phyloP scores from a whole-genome alignment of 2,888 invertebrate genomes.

The Melanchra persicariae region DNA sequence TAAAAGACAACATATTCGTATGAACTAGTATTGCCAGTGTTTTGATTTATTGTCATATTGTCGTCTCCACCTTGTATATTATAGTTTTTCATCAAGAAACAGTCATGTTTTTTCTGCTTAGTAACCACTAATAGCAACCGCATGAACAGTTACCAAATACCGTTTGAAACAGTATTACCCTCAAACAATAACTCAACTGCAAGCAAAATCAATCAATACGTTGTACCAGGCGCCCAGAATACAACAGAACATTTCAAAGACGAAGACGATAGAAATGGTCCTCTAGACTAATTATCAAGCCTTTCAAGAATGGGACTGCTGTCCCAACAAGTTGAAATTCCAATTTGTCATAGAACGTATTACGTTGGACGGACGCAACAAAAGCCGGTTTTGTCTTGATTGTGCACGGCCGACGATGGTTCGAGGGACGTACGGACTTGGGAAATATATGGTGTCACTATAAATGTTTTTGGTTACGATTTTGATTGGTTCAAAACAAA shows the following conservation, averaged over 20 bases:
- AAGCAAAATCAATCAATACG: constrained; percentile 46
- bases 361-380: constrained; percentile 74
- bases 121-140: background rate
- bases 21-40: too few relatives aligned
- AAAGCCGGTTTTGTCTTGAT: constrained; percentile 68
- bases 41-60: too few relatives aligned
- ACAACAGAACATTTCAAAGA: constrained; percentile 45
- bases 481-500: background rate
- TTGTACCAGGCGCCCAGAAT: constrained; percentile 31
- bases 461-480: background rate
- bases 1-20: too few relatives aligned
- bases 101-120: background rate
- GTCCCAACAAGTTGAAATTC: constrained; percentile 77
- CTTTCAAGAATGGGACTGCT: constrained; percentile 67
- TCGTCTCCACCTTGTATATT: too few relatives aligned
- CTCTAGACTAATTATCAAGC: constrained; percentile 65
- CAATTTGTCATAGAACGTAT: constrained; percentile 86
- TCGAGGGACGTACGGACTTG: constrained; percentile 23
- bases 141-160: background rate
- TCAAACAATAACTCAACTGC: constrained; percentile 22
- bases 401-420: constrained; percentile 22
- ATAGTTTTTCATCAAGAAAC: too few relatives aligned
- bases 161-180: background rate
- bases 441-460: constrained; percentile 15
- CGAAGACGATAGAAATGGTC: constrained; percentile 40